A percentile compares a stretch with the other conserved stretches of the same genome.
Evolutionary conservation across 2,797 vertebrate genomes (phyloP).

Genomic region (Erpetoichthys calabaricus): DNA sequence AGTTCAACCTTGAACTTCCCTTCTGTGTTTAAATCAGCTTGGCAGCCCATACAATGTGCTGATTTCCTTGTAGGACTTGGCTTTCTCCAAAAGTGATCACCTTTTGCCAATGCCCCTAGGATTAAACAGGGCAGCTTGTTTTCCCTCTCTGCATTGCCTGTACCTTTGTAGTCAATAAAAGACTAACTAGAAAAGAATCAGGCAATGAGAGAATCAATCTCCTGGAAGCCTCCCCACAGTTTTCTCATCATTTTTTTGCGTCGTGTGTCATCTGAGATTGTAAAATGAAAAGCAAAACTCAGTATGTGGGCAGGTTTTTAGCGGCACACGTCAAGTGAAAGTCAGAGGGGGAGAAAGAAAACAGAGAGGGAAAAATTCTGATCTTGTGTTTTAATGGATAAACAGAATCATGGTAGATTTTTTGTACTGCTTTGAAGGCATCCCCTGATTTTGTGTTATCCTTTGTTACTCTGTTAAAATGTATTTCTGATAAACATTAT

Average conservation of each 20-base stretch:
- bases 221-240: slow-evolving; percentile 93
- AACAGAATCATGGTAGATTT: slow-evolving; percentile 36
- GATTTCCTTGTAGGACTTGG: slow-evolving; percentile 93
- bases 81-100: slow-evolving; percentile 94
- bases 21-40: slow-evolving; percentile 94
- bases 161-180: slow-evolving; percentile 98
- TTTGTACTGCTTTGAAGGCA: too few species aligned
- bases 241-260: slow-evolving; percentile 92
- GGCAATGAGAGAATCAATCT: slow-evolving; percentile 97
- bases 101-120: slow-evolving; percentile 84
- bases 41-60: slow-evolving; percentile 72
- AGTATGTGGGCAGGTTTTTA: slow-evolving; percentile 76
- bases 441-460: too few species aligned
- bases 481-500: too few species aligned
- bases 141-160: slow-evolving; percentile 72
- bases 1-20: slow-evolving; percentile 77
- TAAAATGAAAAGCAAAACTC: slow-evolving; percentile 80
- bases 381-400: slow-evolving; percentile 64
- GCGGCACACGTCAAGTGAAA: slow-evolving; percentile 74
- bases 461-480: too few species aligned
- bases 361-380: slow-evolving; percentile 64
- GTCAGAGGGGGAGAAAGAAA: slow-evolving; percentile 58
- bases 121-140: slow-evolving; percentile 86
- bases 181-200: slow-evolving; percentile 97
- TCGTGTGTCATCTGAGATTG: slow-evolving; percentile 82